Base-by-base conservation (phyloP, 2,113 vertebrate genomes). In the Embiotoca jacksoni region DNA sequence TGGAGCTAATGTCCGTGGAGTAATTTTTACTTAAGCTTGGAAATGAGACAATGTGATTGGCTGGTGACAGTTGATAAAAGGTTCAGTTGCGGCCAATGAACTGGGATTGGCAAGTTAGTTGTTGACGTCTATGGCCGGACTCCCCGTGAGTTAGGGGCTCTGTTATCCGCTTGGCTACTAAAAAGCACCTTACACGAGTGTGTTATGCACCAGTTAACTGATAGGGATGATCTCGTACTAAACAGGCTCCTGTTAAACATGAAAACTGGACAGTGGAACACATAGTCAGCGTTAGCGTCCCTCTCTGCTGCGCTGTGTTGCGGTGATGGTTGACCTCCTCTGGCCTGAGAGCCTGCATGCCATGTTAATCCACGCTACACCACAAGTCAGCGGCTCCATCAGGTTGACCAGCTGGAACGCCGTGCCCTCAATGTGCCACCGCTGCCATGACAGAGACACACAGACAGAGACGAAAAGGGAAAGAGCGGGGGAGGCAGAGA, bases 361-460 rank as follows among this genome's bases (percentile, higher is more conserved):
- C 72, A 67, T 66, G 74, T 81, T 83, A 67, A 75, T 83, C 84
- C 75, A 77, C 37, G 59, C 57, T n/a, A 50, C 49, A 49, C 71
- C 54, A 80, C 72, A 52, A 74, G 75, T 85, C 80, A 68, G 66
- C 67, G 16, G 33, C 81, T 87, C 88, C 80, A 66, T 91, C 85
- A 83, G 76, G 72, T 76, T 36, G 81, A 85, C 80, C 86, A 78
- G 72, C 79, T 37, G 52, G 88, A 77, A 88, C 63, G 56, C 80
- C 3, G 57, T 80, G 85, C 32, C 81, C 86, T 83, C 84, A 90
- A 73, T 87, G 83, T 82, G 82, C 82, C 85, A 83, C 52, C 2
- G 74, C 82, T 35, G 65, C 78, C 63, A 73, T 70, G 80, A 86
- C 80, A 72, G 72, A 91, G 74, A 77, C 33, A 35, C 64, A 67